phyloP scores from a whole-genome alignment of 2,888 invertebrate species.

The Drosophila vallismaia region DNA sequence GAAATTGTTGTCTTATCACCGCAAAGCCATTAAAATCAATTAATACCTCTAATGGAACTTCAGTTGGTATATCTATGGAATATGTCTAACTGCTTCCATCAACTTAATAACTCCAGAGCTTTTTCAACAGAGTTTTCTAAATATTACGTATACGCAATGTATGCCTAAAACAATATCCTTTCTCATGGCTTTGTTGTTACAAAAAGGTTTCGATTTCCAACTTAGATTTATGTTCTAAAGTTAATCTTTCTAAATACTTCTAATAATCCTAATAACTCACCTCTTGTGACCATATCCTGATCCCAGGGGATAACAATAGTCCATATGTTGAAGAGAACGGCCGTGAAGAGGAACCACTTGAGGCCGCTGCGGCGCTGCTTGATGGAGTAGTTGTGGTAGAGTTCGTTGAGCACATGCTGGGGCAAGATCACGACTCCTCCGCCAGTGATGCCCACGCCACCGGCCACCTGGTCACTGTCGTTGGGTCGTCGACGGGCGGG shows the following conservation, averaged over 20 bases:
- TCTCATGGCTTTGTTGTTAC: too few species aligned
- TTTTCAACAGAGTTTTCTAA: not conserved
- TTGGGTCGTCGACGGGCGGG: conserved; percentile 57
- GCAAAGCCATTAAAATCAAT: conserved; percentile 2
- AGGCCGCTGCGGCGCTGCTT: conserved; percentile 89
- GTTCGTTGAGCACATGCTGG: conserved; percentile 87
- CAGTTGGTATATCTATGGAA: not conserved
- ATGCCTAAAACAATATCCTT: not conserved
- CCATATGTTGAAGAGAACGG: conserved; percentile 88
- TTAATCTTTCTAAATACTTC: too few species aligned
- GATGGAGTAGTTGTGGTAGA: conserved; percentile 89
- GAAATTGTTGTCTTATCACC: not conserved
- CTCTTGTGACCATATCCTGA: conserved; percentile 82
- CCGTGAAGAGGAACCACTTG: conserved; percentile 88
- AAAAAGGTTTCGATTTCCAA: too few species aligned
- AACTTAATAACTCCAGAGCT: not conserved
- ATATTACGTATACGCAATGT: not conserved
- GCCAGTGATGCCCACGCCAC: conserved; percentile 63
- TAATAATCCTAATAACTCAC: conserved; percentile 65
- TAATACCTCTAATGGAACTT: not conserved
- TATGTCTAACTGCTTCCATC: not conserved
- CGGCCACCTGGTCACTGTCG: conserved; percentile 60
- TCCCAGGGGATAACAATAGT: conserved; percentile 86
- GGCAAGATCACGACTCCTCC: conserved; percentile 82
- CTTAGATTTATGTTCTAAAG: too few species aligned